A percentile compares a stretch with the other conserved stretches of the same genome.
phyloP scores from a whole-genome alignment of 2,113 vertebrate genomes.

The Forbesichthys papilliferus region DNA sequence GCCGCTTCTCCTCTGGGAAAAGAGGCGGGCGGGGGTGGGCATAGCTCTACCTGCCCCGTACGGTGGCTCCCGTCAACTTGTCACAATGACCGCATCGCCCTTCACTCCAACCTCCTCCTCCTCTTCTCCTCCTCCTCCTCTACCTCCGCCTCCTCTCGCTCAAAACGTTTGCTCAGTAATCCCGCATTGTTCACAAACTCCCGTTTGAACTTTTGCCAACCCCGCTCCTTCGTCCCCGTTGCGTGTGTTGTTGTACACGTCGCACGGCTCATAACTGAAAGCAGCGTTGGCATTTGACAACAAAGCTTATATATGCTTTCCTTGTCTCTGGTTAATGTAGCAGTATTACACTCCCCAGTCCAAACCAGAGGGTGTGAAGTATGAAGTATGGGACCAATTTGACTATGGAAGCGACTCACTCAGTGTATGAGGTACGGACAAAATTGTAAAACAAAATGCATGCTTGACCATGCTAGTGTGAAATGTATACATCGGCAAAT shows the following conservation, averaged over 20 bases:
- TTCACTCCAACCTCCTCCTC: background rate
- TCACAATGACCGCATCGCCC: background rate
- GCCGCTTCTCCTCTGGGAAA: constrained; percentile 2
- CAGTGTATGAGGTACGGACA: too few relatives aligned
- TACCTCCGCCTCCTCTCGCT: background rate
- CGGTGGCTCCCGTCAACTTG: constrained; percentile 8
- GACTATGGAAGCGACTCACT: too few relatives aligned
- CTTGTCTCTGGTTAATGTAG: too few relatives aligned
- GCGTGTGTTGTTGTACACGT: too few relatives aligned
- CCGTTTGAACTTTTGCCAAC: background rate
- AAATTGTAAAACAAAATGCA: background rate
- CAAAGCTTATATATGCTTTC: too few relatives aligned
- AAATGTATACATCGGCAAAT: background rate
- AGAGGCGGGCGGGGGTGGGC: too few relatives aligned
- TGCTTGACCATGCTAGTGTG: background rate
- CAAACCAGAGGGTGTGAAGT: too few relatives aligned
- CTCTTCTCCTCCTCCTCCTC: background rate
- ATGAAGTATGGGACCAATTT: too few relatives aligned
- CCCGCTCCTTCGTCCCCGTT: background rate
- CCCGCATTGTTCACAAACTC: too few relatives aligned
- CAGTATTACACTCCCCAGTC: too few relatives aligned
- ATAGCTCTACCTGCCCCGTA: constrained; percentile 18
- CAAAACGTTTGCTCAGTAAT: background rate
- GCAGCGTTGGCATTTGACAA: too few relatives aligned
- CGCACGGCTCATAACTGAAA: too few relatives aligned